Percentiles rank a stretch among this genome's conserved stretches.
phyloP scores from a whole-genome alignment of 2,113 vertebrate species.

The Chloebia gouldiae region DNA sequence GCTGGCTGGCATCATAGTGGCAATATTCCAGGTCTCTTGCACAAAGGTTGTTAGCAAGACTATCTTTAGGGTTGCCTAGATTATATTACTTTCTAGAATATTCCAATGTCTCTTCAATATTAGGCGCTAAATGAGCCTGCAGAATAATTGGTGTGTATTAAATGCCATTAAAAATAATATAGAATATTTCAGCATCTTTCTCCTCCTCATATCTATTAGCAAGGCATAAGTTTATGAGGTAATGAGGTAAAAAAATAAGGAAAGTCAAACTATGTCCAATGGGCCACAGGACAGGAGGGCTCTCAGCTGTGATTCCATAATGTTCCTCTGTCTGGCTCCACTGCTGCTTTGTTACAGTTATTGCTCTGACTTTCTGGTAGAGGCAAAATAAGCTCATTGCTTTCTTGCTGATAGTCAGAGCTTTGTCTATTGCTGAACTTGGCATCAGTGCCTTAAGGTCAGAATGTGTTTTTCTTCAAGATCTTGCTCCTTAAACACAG shows the following conservation, averaged over 20 bases:
- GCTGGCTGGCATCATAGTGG: not conserved
- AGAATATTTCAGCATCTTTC: not conserved
- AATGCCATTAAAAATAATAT: slow-evolving; percentile 22
- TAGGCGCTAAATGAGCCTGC: slow-evolving; percentile 29
- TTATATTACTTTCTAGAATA: not conserved
- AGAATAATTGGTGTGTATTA: not conserved
- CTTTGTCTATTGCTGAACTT: not conserved
- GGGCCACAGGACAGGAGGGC: not conserved
- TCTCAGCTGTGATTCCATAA: not conserved
- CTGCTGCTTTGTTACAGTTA: not conserved
- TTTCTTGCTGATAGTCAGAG: not conserved
- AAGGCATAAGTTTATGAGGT: not conserved
- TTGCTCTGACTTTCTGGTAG: not conserved
- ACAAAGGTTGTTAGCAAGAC: not conserved
- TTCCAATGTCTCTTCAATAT: not conserved
- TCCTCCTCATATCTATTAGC: not conserved
- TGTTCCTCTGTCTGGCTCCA: not conserved
- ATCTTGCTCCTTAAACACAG: not conserved
- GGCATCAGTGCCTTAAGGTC: not conserved
- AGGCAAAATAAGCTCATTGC: not conserved
- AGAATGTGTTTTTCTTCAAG: not conserved
- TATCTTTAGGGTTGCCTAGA: not conserved
- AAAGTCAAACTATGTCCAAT: not conserved
- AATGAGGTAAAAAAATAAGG: slow-evolving; percentile 9
- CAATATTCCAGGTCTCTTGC: not conserved